Conservation (phyloP, 1,140 invertebrate species). For the Conus betulinus region DNA sequence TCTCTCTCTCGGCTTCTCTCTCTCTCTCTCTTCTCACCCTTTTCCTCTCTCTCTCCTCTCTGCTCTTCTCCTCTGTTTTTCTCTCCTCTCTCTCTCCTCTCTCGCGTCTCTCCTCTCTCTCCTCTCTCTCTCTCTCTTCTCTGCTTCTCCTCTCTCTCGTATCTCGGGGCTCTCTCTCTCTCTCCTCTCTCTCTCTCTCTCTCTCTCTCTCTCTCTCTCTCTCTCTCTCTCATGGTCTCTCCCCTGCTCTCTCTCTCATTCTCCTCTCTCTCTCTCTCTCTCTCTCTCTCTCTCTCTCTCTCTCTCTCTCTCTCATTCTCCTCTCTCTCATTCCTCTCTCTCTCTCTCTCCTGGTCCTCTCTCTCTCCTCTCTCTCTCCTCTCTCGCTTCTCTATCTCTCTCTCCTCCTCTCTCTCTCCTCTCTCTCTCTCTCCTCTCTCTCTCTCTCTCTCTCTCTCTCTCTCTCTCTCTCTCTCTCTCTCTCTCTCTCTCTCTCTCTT, state of each 20-base stretch:
- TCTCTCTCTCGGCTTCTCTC: background rate
- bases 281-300: background rate
- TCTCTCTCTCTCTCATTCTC: no score
- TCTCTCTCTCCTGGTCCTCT: background rate
- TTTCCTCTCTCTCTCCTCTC: background rate
- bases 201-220: background rate
- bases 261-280: background rate
- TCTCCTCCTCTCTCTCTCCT: background rate
- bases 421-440: background rate
- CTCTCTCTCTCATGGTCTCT: conserved; percentile 5
- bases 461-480: no score
- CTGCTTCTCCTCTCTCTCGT: background rate
- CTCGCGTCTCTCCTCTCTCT: no score
- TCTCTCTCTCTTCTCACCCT: no score
- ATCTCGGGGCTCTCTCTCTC: conserved; percentile 5
- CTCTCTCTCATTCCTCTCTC: no score
- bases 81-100: conserved; percentile 15
- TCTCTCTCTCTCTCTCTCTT: background rate
- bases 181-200: no score
- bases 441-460: conserved; percentile 3
- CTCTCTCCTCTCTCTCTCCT: background rate
- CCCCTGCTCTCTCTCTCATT: no score
- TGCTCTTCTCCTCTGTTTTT: background rate
- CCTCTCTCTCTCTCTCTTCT: background rate
- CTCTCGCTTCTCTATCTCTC: no score